Percentiles rank a stretch among this genome's conserved stretches.
Conservation (phyloP, 1,140 invertebrate species). For the Diuraphis noxia region DNA sequence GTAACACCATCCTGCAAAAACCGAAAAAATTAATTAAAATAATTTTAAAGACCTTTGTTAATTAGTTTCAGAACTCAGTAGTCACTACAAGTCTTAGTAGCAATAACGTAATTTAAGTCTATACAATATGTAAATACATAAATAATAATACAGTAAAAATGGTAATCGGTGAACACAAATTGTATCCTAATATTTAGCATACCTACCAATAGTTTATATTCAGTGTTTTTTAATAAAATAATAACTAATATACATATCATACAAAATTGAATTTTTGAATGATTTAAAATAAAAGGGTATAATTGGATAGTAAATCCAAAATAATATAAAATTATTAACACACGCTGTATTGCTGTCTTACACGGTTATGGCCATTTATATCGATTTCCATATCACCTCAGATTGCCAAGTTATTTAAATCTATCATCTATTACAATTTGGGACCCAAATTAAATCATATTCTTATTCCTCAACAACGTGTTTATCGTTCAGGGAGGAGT, state of each 20-base stretch:
- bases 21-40: background rate
- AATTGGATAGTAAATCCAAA: background rate
- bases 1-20: slow-evolving; percentile 74
- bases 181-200: background rate
- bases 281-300: background rate
- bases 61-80: background rate
- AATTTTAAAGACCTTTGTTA: background rate
- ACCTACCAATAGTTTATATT: background rate
- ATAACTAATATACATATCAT: background rate
- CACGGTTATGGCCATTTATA: too few species aligned
- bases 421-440: background rate
- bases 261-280: background rate
- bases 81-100: background rate
- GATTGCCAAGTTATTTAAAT: background rate
- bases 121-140: background rate
- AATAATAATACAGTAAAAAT: background rate
- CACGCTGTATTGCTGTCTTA: too few species aligned
- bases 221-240: background rate
- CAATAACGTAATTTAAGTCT: background rate
- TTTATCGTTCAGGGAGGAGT: background rate
- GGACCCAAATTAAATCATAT: slow-evolving; percentile 15
- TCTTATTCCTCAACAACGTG: background rate
- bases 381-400: slow-evolving; percentile 8
- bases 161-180: background rate
- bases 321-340: background rate